Evolutionary conservation across 1,140 invertebrate species (phyloP).

Genomic region (Drosophila suzukii): DNA sequence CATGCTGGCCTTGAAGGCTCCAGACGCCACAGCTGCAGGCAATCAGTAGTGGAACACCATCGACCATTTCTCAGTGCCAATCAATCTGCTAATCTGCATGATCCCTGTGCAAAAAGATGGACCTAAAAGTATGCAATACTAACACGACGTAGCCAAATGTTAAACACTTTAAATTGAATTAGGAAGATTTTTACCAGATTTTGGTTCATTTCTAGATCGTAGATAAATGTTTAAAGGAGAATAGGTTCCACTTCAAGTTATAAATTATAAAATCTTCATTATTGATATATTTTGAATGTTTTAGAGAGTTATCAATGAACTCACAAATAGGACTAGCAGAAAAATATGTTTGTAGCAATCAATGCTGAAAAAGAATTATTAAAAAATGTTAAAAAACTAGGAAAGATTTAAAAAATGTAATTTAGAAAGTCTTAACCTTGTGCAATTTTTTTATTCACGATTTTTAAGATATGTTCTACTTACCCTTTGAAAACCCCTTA

Average conservation of each 20-base stretch:
- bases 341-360: neutral
- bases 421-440: no score
- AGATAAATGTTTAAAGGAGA: neutral
- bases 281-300: neutral
- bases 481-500: neutral
- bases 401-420: no score
- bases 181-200: neutral
- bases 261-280: neutral
- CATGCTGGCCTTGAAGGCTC: conserved; percentile 64
- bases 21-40: neutral
- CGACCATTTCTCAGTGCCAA: conserved; percentile 21
- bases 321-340: neutral
- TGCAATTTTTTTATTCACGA: no score
- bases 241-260: no score
- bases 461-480: neutral
- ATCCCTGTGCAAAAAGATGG: conserved; percentile 19
- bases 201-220: neutral
- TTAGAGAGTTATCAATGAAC: neutral
- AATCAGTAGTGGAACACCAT: conserved; percentile 11
- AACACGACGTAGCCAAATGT: conserved; percentile 36
- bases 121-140: conserved; percentile 38
- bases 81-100: conserved; percentile 4
- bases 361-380: neutral
- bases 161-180: neutral
- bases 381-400: neutral